phyloP scores from a whole-genome alignment of 1,140 invertebrate genomes.

The Physella acuta region DNA sequence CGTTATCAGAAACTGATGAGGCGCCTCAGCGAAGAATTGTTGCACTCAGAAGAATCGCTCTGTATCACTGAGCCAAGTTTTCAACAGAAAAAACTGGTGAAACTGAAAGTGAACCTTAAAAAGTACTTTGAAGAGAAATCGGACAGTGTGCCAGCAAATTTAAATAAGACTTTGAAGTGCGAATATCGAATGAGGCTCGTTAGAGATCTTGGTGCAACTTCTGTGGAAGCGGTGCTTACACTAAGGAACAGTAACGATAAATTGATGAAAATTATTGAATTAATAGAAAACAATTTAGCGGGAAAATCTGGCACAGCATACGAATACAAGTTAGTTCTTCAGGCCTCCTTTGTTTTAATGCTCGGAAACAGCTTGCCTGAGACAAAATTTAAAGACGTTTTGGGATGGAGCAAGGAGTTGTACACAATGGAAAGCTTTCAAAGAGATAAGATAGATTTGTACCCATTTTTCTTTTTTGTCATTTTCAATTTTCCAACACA shows the following conservation, averaged over 20 bases:
- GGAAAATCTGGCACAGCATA: not conserved
- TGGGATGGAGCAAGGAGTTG: conserved; percentile 10
- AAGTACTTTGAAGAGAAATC: conserved; percentile 29
- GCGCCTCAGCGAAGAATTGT: conserved; percentile 28
- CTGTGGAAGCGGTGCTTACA: conserved; percentile 10
- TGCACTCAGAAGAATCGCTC: conserved; percentile 25
- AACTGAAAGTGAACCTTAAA: conserved; percentile 29
- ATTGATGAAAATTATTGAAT: not conserved
- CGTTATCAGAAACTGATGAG: conserved; percentile 24
- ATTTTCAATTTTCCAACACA: conserved; percentile 24
- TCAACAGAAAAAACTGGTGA: conserved; percentile 23
- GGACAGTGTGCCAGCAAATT: conserved; percentile 20
- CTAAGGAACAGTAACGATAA: not conserved
- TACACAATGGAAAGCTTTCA: not conserved
- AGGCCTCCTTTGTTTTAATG: not conserved
- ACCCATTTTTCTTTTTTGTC: conserved; percentile 16
- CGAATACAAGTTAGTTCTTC: not conserved
- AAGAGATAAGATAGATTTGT: not conserved
- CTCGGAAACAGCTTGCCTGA: not conserved
- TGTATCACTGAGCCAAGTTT: conserved; percentile 2
- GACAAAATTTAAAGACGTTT: not conserved
- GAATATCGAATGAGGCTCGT: conserved; percentile 27
- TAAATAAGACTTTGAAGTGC: conserved; percentile 13
- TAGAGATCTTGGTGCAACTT: conserved; percentile 20
- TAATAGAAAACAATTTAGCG: not conserved